Base-by-base conservation (phyloP, 2,113 vertebrate genomes). In the Maccullochella peelii region DNA sequence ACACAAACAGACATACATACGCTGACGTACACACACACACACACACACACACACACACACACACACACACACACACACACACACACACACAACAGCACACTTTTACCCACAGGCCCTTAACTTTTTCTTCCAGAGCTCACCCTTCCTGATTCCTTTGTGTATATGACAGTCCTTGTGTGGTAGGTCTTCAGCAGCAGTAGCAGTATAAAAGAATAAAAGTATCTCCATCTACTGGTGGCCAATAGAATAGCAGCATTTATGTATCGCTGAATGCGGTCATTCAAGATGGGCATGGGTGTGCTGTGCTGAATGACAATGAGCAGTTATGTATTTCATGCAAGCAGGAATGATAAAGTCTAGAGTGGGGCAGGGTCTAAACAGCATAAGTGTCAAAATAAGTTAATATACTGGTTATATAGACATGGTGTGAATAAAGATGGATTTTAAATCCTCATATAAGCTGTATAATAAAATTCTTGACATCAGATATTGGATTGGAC, bases 401-500 rank as follows among this genome's bases (percentile, higher is more conserved):
- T 57, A 52, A 82, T 71, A 79, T 73, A 68, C 63, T 70, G 66
- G 54, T 80, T 75, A 61, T 69, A 68, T 54, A 84, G 73, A 80
- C 80, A 77, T 55, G 71, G 14, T 25, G 33, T 72, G 71, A 83
- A 61, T 72, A 70, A 80, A 9, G 25, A 79, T 87, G 40, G 20
- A 40, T 78, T 83, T 82, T 42, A 83, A 85, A 86, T 90, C 79
- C 68, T 89, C 72, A 87, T 83, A 85, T 84, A 78, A 77, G 68
- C 36, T 86, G 79, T 77, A 63, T 86, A 78, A 61, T 81, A 91
- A 80, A 87, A 88, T 49, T 82, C 59, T 91, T 91, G 90, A 93
- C 92, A 94, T 93, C 93, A 91, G 84, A 87, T 87, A 89, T 80
- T 71, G 63, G 76, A 87, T 84, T 83, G 89, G 86, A 91, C 89